Percentiles rank a stretch among this genome's conserved stretches.
Evolutionary conservation across 1,140 invertebrate species (phyloP).

Genomic region (Euschistus heros): DNA sequence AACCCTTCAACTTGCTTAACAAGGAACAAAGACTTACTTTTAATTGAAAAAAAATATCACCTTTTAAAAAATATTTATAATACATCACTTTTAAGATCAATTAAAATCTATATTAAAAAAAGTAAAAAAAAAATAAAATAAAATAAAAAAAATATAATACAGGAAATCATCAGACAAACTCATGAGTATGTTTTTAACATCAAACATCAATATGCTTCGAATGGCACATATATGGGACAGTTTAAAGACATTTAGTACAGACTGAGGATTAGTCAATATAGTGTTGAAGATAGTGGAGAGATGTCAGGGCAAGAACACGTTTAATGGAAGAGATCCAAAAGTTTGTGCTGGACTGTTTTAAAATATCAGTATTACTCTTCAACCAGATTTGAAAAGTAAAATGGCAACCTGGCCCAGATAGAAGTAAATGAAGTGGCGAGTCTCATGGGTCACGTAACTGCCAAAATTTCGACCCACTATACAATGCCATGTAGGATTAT

Average conservation of each 20-base stretch:
- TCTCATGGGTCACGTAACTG: conserved; percentile 91
- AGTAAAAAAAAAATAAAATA: too few species aligned
- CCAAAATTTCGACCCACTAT: conserved; percentile 90
- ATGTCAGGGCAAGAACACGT: conserved; percentile 1
- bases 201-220: neutral
- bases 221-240: neutral
- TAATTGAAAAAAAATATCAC: conserved; percentile 9
- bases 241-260: too few species aligned
- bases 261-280: too few species aligned
- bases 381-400: conserved; percentile 96
- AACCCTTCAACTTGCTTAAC: neutral
- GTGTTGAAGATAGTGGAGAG: too few species aligned
- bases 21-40: conserved; percentile 6
- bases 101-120: too few species aligned
- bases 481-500: conserved; percentile 94
- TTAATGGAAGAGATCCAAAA: conserved; percentile 10
- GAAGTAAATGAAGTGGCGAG: conserved; percentile 95
- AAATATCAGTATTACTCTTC: neutral
- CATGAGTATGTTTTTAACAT: too few species aligned
- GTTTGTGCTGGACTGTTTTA: neutral
- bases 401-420: conserved; percentile 92
- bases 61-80: neutral
- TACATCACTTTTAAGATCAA: neutral
- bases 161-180: too few species aligned
- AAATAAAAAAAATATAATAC: too few species aligned